Evolutionary conservation across 2,113 vertebrate genomes (phyloP), one percentile per base, ranked within the genome.

Genomic region (Dipodomys merriami): DNA sequence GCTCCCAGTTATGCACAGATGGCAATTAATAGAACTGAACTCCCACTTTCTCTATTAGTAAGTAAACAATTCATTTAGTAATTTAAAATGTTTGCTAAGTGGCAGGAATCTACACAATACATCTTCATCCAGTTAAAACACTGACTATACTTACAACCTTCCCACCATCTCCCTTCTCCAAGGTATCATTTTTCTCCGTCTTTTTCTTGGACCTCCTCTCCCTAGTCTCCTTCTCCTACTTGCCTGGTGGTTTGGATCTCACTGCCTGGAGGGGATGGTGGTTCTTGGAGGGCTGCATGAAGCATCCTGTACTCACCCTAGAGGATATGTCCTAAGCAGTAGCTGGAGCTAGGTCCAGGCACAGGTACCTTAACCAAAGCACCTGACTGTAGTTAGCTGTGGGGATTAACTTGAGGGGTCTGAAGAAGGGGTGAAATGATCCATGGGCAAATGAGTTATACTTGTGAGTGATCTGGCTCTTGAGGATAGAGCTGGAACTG

Each of bases 21-120:
- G 93, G 86, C 19, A 88, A 44, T 94, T 96, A 94, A 93, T 44
- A 95, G 95, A 96, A 87, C 68, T 57, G 30, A 94, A 92, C 73
- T 91, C 86, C 83, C 76, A 93, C 89, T 95, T 82, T 72, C 85
- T 88, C 84, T 39, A 23, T 91, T 89, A 86, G 68, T 93, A 95
- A 96, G 60, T 94, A 88, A 96, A 92, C 88, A 92, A 25, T 92
- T 80, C 91, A 49, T 88, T 95, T 91, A 90, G 78, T 86, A 67
- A 90, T 74, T 78, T 80, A 39, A 93, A 88, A 85, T 67, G 46
- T 91, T 73, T 65, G 79, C 91, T 78, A 62, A 44, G 57, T 76
- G 82, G 90, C 44, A 81, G 30, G 19, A 46, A 60, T 91, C 90
- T 67, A 46, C 62, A 65, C 11, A 64, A 60, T 77, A 22, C 27